A percentile compares a stretch with the other conserved stretches of the same genome.
Conservation (phyloP, 1,140 invertebrate species). For the Aphidius gifuensis region DNA sequence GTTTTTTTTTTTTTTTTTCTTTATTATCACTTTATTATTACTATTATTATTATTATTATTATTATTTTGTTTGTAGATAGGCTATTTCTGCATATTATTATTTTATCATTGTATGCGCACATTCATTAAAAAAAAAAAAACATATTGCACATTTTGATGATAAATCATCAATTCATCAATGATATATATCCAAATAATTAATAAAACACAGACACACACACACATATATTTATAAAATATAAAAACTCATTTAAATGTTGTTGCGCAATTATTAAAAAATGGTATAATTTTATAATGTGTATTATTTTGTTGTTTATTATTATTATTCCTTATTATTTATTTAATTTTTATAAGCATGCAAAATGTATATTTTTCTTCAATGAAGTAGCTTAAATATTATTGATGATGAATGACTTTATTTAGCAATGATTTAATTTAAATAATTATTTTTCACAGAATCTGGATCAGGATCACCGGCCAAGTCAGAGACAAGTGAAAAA, state of each 20-base stretch:
- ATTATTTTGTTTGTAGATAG: constrained; percentile 33
- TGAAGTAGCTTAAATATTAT: background rate
- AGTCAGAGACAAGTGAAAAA: constrained; percentile 27
- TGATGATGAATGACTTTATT: background rate
- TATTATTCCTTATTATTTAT: background rate
- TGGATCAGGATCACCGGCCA: constrained; percentile 25
- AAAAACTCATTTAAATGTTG: constrained; percentile 17
- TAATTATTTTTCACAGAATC: constrained; percentile 38
- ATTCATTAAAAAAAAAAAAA: background rate
- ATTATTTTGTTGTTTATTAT: constrained; percentile 19
- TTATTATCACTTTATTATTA: background rate
- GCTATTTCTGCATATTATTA: constrained; percentile 20
- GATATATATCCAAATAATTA: background rate
- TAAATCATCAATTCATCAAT: constrained; percentile 22
- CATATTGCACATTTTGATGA: too few species aligned
- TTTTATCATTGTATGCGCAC: constrained; percentile 17
- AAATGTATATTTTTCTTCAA: background rate
- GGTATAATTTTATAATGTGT: constrained; percentile 35
- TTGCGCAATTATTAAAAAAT: constrained; percentile 38
- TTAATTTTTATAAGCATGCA: background rate
- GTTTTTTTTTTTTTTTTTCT: constrained; percentile 8
- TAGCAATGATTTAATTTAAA: background rate
- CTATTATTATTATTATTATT: constrained; percentile 11
- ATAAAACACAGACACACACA: background rate
- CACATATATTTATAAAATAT: constrained; percentile 1